Conservation (phyloP, 2,113 vertebrate genomes). For the Crocuta crocuta region DNA sequence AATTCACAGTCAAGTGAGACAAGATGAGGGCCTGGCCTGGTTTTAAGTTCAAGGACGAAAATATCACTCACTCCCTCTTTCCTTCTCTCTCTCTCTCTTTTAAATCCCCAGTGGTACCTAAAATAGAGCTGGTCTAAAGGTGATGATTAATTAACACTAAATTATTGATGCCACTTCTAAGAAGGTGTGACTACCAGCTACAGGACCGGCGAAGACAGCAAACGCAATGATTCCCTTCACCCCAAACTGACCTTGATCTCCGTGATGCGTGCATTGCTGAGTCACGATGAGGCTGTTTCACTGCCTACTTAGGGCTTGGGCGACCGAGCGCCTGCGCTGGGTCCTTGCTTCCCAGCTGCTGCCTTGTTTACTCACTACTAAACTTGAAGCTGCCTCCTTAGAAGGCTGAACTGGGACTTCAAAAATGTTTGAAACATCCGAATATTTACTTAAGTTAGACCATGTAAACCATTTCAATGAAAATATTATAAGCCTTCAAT, state of each 20-base stretch:
- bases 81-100: not conserved
- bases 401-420: not conserved
- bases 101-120: constrained; percentile 18
- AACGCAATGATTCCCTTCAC: not conserved
- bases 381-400: not conserved
- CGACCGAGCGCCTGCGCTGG: not conserved
- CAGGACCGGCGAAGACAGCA: not conserved
- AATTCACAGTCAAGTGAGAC: not conserved
- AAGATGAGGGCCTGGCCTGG: not conserved
- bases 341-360: not conserved
- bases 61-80: constrained; percentile 17
- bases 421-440: not conserved
- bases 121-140: constrained; percentile 64
- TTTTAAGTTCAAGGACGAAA: constrained; percentile 49
- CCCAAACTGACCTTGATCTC: not conserved
- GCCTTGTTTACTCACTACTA: not conserved
- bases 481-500: not conserved
- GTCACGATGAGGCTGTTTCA: not conserved
- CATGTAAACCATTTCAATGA: not conserved
- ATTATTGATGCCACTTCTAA: constrained; percentile 61
- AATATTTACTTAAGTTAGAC: not conserved
- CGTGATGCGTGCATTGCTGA: not conserved
- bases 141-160: constrained; percentile 62
- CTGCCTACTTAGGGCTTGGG: not conserved
- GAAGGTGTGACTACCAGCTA: not conserved